Base-by-base conservation (phyloP, 1,140 invertebrate genomes). In the Cydia pomonella region DNA sequence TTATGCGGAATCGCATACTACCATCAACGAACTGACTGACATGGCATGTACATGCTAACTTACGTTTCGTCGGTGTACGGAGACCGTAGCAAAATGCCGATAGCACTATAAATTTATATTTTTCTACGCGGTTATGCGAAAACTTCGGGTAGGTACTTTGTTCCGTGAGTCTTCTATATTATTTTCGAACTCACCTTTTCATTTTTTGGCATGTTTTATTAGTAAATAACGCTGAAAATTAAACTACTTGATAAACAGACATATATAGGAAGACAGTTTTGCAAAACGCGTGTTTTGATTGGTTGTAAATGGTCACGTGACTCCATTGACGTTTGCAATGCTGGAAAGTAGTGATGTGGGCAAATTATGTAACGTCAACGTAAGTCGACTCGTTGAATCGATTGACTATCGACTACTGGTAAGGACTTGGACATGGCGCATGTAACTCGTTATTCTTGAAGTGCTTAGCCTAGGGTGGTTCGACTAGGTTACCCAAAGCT, bases 1-100 rank as follows among this genome's bases (percentile, higher is more conserved):
- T 87, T 89, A 91, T 84, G 83, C 85, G 86, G 80, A 88, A 88
- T 84, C 86, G 87, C 87, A 89, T 88, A 90, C 87, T 88, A 90
- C 87, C 87, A 89, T 84, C 83, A 73, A 73, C 53, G 29, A 89
- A 83, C 82, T 77, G 87, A 89, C 88, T 92, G 87, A 91, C 89
- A 90, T 91, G 90, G 86, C 90, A 92, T 87, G 86, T 82, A 85
- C 81, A 81, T 79, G 79, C 77, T 73, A 81, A 77, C 73, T 73
- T 82, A 77, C 73, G 47, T 79, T 79, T 79, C 79, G 80, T 82
- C 79, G 79, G 80, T 82, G 84, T 85, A 77, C 80, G 82, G 83
- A 82, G 47, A 73, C 81, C 82, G 78, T 85, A 86, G 81, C 78
- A 79, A 77, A 84, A 84, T 76, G 86, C 86, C 85, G 87, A 86